Percentiles rank a stretch among this genome's conserved stretches.
phyloP scores from a whole-genome alignment of 1,140 invertebrate species.

The Tetragonula clypearis region DNA sequence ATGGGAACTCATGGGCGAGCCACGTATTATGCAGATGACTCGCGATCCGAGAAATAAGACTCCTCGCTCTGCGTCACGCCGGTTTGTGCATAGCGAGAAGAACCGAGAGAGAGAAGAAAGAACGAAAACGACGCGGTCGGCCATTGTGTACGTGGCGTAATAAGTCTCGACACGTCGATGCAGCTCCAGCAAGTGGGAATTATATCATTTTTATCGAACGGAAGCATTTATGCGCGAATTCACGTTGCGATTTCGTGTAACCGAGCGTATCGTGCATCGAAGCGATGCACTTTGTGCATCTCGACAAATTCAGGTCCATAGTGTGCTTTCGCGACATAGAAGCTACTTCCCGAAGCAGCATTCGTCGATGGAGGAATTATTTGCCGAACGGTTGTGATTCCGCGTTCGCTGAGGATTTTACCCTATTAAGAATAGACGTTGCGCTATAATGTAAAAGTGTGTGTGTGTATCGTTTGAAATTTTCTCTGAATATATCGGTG shows the following conservation, averaged over 20 bases:
- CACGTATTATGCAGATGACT: constrained; percentile 65
- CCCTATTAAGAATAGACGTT: no score
- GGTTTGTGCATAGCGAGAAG: background rate
- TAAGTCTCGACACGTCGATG: background rate
- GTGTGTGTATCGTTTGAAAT: no score
- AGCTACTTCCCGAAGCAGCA: background rate
- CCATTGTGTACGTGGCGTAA: background rate
- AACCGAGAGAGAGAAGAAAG: background rate
- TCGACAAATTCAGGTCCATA: constrained; percentile 4
- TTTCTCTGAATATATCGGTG: no score
- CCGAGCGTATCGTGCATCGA: background rate
- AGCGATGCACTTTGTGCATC: no score
- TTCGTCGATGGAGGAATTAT: background rate
- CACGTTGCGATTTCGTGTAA: background rate
- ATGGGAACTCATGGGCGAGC: constrained; percentile 52
- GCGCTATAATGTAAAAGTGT: no score
- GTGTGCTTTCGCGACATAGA: background rate
- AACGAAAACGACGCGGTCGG: background rate
- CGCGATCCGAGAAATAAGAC: constrained; percentile 49
- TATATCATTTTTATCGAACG: constrained; percentile 25
- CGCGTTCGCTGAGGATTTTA: no score
- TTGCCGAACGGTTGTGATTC: background rate
- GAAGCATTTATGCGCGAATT: background rate
- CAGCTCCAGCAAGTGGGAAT: background rate
- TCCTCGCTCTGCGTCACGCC: background rate